These are phyloP conservation scores for Melangyna quadrimaculata DNA, from an alignment of 2,888 invertebrate species.

Conservation along the genomic window DNA sequence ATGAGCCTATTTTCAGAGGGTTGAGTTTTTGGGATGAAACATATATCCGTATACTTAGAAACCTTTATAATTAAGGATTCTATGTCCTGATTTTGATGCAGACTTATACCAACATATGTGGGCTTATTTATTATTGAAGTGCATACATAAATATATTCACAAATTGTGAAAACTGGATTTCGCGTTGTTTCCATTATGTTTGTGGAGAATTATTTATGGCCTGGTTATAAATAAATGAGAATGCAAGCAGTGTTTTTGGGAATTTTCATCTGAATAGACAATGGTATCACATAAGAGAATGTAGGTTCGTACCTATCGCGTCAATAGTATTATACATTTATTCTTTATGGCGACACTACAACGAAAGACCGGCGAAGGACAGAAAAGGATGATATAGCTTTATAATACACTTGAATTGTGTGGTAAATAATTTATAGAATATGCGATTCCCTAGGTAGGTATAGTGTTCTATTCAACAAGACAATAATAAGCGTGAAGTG, in stretches of 20 bases:
- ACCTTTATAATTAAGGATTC: background rate
- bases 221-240: conserved; percentile 48
- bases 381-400: conserved; percentile 31
- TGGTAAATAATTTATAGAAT: conserved; percentile 41
- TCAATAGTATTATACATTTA: too few relatives aligned
- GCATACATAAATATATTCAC: conserved; percentile 17
- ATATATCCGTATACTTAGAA: background rate
- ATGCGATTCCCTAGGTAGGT: conserved; percentile 21
- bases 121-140: conserved; percentile 61
- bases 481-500: background rate
- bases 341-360: too few relatives aligned
- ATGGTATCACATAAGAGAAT: conserved; percentile 16
- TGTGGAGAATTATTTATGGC: conserved; percentile 46
- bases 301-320: too few relatives aligned
- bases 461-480: conserved; percentile 28
- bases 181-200: conserved; percentile 16
- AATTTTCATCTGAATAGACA: conserved; percentile 8
- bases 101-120: conserved; percentile 17
- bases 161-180: conserved; percentile 29
- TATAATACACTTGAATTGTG: conserved; percentile 46
- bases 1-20: background rate
- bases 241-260: conserved; percentile 32
- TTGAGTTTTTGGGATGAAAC: background rate
- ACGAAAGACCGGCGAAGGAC: background rate
- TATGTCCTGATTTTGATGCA: conserved; percentile 40